Percentiles rank a stretch among this genome's conserved stretches.
Conservation (phyloP, 2,797 vertebrate species). For the Brachyrhaphis roseni region DNA sequence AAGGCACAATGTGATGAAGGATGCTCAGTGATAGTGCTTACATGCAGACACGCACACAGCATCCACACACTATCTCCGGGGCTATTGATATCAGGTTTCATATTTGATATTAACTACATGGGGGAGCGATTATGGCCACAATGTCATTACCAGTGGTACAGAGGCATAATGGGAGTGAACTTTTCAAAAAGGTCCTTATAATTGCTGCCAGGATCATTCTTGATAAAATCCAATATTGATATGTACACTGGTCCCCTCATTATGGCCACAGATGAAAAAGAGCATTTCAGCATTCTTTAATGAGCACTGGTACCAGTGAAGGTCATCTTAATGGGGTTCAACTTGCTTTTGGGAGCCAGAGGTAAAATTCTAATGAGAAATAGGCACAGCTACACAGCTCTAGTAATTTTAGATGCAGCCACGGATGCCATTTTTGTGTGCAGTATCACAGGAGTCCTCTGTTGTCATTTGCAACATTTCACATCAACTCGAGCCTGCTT, state of each 20-base stretch:
- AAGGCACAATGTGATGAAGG: conserved; percentile 73
- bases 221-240: conserved; percentile 80
- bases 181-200: conserved; percentile 83
- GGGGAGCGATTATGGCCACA: conserved; percentile 73
- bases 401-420: conserved; percentile 72
- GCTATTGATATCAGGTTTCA: conserved; percentile 76
- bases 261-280: conserved; percentile 78
- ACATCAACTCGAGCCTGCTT: conserved; percentile 53
- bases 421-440: conserved; percentile 65
- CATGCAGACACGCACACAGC: conserved; percentile 57
- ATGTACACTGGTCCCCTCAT: conserved; percentile 78
- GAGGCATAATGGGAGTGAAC: conserved; percentile 84
- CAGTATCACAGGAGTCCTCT: conserved; percentile 63
- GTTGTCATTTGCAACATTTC: conserved; percentile 72
- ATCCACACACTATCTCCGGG: conserved; percentile 66
- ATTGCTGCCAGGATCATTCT: conserved; percentile 75
- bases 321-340: conserved; percentile 84
- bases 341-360: conserved; percentile 78
- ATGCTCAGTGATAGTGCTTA: conserved; percentile 59
- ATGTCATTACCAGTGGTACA: conserved; percentile 79
- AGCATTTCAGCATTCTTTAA: conserved; percentile 79
- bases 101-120: conserved; percentile 82
- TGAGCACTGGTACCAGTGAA: conserved; percentile 77
- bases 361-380: conserved; percentile 83
- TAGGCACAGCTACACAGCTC: conserved; percentile 56